Percentiles rank a stretch among this genome's conserved stretches.
phyloP scores from a whole-genome alignment of 1,140 invertebrate genomes.

The Cydia splendana region DNA sequence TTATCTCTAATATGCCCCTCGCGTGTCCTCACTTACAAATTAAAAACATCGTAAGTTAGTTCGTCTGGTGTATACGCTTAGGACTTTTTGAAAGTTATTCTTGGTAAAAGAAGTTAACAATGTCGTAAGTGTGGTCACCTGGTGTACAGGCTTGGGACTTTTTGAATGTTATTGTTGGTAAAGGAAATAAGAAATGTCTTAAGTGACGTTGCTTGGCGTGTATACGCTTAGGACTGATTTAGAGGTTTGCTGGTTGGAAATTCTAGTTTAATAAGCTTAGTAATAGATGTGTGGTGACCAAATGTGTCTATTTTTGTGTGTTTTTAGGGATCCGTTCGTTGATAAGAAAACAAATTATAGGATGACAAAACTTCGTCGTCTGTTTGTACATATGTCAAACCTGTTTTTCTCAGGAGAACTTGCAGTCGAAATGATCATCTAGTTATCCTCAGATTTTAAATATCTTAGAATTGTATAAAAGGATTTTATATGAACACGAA shows the following conservation, averaged over 20 bases:
- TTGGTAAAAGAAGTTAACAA: neutral
- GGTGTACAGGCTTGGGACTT: neutral
- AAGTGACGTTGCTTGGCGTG: no score
- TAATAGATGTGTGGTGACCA: neutral
- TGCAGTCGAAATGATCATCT: no score
- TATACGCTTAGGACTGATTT: no score
- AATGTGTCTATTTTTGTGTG: neutral
- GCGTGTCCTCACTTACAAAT: neutral
- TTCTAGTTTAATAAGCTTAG: neutral
- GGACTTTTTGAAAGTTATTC: neutral
- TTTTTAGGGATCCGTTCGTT: neutral
- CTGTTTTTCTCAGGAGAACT: no score
- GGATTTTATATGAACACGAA: no score
- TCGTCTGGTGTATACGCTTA: neutral
- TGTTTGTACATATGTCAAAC: no score
- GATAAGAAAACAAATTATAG: no score
- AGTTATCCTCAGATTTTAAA: no score
- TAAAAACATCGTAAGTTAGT: neutral
- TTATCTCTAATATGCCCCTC: constrained; percentile 19
- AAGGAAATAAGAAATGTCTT: neutral
- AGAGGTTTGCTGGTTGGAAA: neutral
- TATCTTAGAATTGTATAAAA: no score
- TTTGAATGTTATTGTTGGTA: neutral
- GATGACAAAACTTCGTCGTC: no score
- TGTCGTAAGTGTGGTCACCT: neutral